These are phyloP conservation scores for Subacronicta megacephala DNA, from an alignment of 2,888 invertebrate species.

Conservation along the genomic window DNA sequence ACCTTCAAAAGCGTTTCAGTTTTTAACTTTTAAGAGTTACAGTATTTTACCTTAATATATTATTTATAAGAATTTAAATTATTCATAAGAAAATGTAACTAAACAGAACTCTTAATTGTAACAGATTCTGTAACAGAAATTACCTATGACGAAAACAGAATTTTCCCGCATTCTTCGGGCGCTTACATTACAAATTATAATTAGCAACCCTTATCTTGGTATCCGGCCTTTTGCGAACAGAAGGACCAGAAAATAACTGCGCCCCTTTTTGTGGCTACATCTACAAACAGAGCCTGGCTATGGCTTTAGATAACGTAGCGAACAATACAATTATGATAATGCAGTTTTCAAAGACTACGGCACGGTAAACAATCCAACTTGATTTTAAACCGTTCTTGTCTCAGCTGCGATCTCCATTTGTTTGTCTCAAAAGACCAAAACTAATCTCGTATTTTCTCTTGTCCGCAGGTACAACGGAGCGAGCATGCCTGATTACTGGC, in stretches of 20 bases:
- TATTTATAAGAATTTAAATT: no score
- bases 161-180: background rate
- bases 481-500: slow-evolving; percentile 98
- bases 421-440: background rate
- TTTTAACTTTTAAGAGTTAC: no score
- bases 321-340: slow-evolving; percentile 20
- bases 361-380: slow-evolving; percentile 1
- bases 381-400: background rate
- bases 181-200: slow-evolving; percentile 10
- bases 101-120: no score
- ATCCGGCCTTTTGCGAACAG: slow-evolving; percentile 26
- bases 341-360: background rate
- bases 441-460: slow-evolving; percentile 29
- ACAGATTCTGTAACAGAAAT: no score
- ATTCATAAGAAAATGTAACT: no score
- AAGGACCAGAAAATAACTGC: slow-evolving; percentile 34
- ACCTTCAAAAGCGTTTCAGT: no score
- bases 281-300: background rate
- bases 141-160: no score
- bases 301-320: slow-evolving; percentile 7
- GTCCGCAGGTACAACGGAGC: slow-evolving; percentile 95
- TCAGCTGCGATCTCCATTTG: no score
- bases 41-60: no score
- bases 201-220: slow-evolving; percentile 38
- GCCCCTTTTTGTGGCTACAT: slow-evolving; percentile 7